Percentiles rank a stretch among this genome's conserved stretches.
phyloP scores from a whole-genome alignment of 2,113 vertebrate genomes.

The Calyptomena viridis region DNA sequence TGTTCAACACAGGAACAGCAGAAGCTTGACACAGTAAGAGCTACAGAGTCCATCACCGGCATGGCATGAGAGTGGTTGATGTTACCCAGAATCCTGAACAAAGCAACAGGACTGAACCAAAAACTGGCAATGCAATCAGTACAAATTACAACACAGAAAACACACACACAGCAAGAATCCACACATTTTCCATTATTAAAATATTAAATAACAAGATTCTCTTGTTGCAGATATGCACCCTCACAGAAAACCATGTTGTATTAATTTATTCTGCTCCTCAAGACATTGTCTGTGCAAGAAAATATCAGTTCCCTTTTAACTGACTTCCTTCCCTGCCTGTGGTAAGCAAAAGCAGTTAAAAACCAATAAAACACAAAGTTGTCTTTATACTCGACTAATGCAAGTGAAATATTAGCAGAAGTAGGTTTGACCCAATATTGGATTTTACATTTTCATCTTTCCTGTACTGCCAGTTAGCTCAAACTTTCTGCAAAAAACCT shows the following conservation, averaged over 20 bases:
- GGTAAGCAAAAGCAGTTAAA: neutral
- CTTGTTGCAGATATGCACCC: neutral
- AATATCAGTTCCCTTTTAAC: neutral
- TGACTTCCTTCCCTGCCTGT: neutral
- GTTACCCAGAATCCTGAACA: neutral
- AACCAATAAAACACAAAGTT: neutral
- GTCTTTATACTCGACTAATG: neutral
- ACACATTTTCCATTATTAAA: neutral
- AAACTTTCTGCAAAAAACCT: neutral
- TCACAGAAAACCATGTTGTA: neutral
- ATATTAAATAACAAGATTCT: neutral
- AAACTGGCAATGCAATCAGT: neutral
- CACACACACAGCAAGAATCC: fast-evolving
- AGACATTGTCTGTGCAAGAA: neutral
- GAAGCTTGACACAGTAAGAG: neutral
- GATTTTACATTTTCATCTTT: conserved; percentile 24
- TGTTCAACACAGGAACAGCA: neutral
- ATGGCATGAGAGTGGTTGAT: neutral
- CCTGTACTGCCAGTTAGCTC: neutral
- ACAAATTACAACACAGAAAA: neutral
- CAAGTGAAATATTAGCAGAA: neutral
- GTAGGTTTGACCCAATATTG: neutral
- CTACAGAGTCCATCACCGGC: neutral
- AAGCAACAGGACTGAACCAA: neutral
- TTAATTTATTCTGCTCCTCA: neutral